These are phyloP conservation scores for Poecile montanus DNA, from an alignment of 2,797 vertebrate species.

Conservation along the genomic window DNA sequence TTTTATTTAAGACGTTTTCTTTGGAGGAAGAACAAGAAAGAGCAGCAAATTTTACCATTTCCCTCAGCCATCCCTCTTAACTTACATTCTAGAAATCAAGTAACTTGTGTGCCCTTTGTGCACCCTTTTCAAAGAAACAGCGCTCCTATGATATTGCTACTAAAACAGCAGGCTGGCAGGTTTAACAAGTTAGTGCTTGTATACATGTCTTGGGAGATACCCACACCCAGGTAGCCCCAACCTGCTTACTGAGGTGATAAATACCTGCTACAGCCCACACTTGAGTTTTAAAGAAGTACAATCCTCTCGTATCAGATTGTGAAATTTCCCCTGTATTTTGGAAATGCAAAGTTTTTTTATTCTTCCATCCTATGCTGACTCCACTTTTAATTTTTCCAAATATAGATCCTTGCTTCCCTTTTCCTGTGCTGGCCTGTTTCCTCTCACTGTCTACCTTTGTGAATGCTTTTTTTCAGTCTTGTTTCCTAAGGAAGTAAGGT, in stretches of 20 bases:
- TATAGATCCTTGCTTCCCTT: not conserved
- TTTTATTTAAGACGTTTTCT: constrained; percentile 45
- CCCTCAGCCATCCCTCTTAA: not conserved
- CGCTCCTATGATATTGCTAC: constrained; percentile 55
- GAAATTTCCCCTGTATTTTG: not conserved
- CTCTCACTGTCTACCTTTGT: not conserved
- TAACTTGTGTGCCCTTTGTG: constrained; percentile 22
- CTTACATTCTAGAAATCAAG: constrained; percentile 31
- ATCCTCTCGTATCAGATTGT: not conserved
- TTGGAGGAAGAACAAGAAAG: constrained; percentile 28
- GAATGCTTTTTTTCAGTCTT: not conserved
- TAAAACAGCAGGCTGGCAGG: constrained; percentile 55
- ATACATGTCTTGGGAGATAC: constrained; percentile 31
- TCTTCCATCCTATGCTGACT: not conserved
- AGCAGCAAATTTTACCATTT: constrained; percentile 20
- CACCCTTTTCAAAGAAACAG: constrained; percentile 46
- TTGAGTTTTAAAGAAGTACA: constrained; percentile 15
- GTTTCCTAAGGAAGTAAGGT: constrained; percentile 39
- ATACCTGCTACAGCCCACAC: constrained; percentile 53
- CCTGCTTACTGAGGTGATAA: constrained; percentile 45
- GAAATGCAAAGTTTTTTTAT: not conserved
- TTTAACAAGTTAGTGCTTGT: constrained; percentile 48
- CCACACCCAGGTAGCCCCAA: constrained; percentile 60
- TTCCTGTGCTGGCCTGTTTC: constrained; percentile 1
- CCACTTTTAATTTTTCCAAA: not conserved